A percentile compares a stretch with the other conserved stretches of the same genome.
Conservation (phyloP, 2,113 vertebrate species). For the Grammomys dolichurus region DNA sequence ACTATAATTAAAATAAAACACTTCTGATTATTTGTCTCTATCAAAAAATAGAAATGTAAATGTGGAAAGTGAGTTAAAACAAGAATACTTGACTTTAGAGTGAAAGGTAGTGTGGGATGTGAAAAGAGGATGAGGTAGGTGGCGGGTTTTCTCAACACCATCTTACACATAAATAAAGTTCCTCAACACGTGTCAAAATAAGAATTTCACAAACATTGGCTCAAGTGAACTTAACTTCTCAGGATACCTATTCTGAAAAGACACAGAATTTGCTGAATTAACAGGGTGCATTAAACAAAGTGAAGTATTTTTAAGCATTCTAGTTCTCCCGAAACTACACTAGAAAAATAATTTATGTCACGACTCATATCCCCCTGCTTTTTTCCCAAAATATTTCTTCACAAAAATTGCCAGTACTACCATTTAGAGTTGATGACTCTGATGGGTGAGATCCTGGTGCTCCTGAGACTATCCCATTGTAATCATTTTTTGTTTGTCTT, state of each 20-base stretch:
- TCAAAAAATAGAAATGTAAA: neutral
- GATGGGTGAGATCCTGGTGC: accelerated
- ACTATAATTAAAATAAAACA: neutral
- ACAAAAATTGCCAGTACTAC: neutral
- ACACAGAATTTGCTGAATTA: neutral
- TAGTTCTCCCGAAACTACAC: neutral
- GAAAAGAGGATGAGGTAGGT: no score
- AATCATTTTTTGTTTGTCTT: neutral
- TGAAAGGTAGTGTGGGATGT: neutral
- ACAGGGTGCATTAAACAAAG: neutral
- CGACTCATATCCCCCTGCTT: neutral
- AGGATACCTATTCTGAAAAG: neutral
- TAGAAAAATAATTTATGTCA: neutral
- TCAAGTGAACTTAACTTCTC: neutral
- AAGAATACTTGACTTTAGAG: neutral
- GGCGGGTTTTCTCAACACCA: neutral
- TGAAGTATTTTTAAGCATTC: neutral
- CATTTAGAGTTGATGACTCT: neutral
- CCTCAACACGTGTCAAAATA: neutral
- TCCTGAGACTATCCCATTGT: neutral
- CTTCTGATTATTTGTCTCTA: neutral
- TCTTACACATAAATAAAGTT: neutral
- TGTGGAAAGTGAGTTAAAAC: neutral
- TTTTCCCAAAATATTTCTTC: neutral
- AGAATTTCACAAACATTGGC: neutral